Evolutionary conservation across 2,888 invertebrate species (phyloP), one percentile per base, ranked within the genome.

Genomic region (Leptinotarsa peninsularis): DNA sequence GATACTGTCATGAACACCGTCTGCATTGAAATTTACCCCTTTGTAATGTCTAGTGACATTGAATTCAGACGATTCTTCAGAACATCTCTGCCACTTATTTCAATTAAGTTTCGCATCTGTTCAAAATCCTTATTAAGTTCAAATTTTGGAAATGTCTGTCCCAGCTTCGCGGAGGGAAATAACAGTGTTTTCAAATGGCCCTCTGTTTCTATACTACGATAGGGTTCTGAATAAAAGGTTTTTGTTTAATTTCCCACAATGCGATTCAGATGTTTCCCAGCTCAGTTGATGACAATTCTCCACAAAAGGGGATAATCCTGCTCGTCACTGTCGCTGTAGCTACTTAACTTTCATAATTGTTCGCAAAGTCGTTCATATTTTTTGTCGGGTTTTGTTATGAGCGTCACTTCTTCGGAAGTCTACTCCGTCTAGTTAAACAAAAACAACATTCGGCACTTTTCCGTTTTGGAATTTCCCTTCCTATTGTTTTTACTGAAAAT

Each of bases 361-460:
- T 69, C 23, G 56, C 70, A 23, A 49, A 70, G 70, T 70, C 70
- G 70, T 18, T 58, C 49, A 58, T 70, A 58, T 70, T 72, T 66
- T 69, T 75, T 69, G 72, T 72, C 66, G 18, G 66, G 63, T 66
- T 75, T 72, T 69, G 72, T 75, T 75, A 75, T 63, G 43, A 63
- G 49, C 58, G 72, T 75, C 75, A 69, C 69, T 75, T 68, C 66
- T 69, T 69, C 69, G 56, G 56, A 69, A 72, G 69, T 72, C 27
- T 68, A 49, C 72, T 70, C 54, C 71, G 49, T 76, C 76, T 63
- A 15, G 71, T 70, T 72, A 70, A 76, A 73, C 76, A 71, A 76
- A 76, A 76, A 76, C 76, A 72, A 76, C 76, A 73, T 76, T 76
- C 73, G 68, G 71, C 71, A 76, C 73, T 76, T 68, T 54, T 67